Conservation (phyloP, 2,888 invertebrate species). For the Mesorhabditis sp. region DNA sequence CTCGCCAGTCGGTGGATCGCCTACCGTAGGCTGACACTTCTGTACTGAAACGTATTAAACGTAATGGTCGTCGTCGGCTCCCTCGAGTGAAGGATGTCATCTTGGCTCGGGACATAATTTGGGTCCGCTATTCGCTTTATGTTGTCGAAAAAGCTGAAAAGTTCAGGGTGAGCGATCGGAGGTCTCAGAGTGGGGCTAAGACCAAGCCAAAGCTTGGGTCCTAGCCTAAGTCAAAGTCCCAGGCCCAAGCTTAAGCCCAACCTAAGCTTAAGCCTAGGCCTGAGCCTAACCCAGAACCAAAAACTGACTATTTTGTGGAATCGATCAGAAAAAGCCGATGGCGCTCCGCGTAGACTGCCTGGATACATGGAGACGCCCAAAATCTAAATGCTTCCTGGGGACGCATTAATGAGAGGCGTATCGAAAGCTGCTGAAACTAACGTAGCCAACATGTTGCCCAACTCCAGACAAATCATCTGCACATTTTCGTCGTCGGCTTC, state of each 20-base stretch:
- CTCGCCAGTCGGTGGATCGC: neutral
- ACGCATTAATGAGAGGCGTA: too few relatives aligned
- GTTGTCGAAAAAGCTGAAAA: conserved; percentile 27
- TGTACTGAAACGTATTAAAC: conserved; percentile 23
- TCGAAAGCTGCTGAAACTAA: too few relatives aligned
- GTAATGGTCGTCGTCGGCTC: conserved; percentile 22
- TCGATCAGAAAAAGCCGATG: conserved; percentile 22
- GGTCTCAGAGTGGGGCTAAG: neutral
- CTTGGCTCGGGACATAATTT: conserved; percentile 23
- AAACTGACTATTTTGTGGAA: conserved; percentile 26
- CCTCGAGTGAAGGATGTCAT: conserved; percentile 29
- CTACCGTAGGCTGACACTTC: conserved; percentile 20
- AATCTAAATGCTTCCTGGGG: conserved; percentile 7
- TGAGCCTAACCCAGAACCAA: neutral
- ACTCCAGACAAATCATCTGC: conserved; percentile 12
- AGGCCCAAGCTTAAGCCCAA: neutral
- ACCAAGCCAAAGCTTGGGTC: neutral
- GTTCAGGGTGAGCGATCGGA: neutral
- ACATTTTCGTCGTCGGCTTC: conserved; percentile 9
- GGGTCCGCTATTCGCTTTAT: conserved; percentile 20
- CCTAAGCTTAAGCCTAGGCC: neutral
- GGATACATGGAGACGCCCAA: conserved; percentile 22
- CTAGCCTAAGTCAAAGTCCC: neutral
- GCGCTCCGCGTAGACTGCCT: conserved; percentile 20
- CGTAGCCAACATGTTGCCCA: neutral